A percentile compares a stretch with the other conserved stretches of the same genome.
These are phyloP conservation scores for Microplitis manilae DNA, from an alignment of 2,888 invertebrate genomes.

Conservation along the genomic window DNA sequence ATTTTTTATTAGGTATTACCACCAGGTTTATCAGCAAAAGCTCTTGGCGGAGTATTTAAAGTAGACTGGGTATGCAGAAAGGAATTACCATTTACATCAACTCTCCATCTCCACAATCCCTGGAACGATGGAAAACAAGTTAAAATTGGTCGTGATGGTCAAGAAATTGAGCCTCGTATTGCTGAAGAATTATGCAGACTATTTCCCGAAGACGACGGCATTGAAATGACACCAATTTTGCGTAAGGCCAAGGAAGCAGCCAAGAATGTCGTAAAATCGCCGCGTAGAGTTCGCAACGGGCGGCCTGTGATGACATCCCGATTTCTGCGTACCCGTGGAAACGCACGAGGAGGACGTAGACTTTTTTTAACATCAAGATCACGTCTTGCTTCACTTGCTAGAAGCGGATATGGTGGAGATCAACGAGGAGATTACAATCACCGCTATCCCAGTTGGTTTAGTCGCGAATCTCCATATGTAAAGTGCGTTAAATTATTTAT, in stretches of 20 bases:
- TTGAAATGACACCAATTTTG: conserved; percentile 90
- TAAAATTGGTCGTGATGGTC: conserved; percentile 98
- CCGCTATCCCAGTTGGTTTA: conserved; percentile 67
- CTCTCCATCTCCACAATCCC: conserved; percentile 93
- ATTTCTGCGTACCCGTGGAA: conserved; percentile 65
- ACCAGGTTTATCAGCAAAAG: conserved; percentile 92
- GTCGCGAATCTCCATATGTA: conserved; percentile 65
- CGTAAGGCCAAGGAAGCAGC: conserved; percentile 89
- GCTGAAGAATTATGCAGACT: conserved; percentile 95
- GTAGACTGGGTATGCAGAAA: conserved; percentile 98
- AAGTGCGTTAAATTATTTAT: conserved; percentile 57
- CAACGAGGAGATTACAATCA: conserved; percentile 65
- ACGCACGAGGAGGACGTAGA: conserved; percentile 73
- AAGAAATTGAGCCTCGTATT: conserved; percentile 97
- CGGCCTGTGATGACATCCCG: conserved; percentile 61
- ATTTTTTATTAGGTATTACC: conserved; percentile 77
- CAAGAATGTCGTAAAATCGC: conserved; percentile 76
- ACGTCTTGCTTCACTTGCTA: conserved; percentile 72
- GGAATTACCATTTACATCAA: conserved; percentile 93
- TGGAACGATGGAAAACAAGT: conserved; percentile 99
- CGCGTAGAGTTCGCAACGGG: conserved; percentile 73
- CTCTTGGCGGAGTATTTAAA: conserved; percentile 95
- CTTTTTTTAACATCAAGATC: conserved; percentile 79
- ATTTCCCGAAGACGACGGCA: conserved; percentile 93
- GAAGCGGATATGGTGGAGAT: conserved; percentile 64